Base-by-base conservation (phyloP, 2,113 vertebrate species). In the Xiphorhynchus elegans region DNA sequence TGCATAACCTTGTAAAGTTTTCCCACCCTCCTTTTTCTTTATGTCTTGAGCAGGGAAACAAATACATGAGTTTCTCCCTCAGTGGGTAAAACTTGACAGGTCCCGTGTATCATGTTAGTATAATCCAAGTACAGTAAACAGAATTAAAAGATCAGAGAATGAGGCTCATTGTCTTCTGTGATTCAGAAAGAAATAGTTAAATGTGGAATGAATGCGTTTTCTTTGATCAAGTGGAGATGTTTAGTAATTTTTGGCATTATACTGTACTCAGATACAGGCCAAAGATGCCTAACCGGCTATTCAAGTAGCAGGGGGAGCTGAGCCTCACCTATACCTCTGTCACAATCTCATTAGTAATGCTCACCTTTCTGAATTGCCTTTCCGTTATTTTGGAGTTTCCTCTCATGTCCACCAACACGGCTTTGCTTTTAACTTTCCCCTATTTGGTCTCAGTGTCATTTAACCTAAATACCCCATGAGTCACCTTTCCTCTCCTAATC, bases 341-440 rank as follows among this genome's bases (percentile, higher is more conserved):
- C 37, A 91, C 58, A 76, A 66, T 58, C 49, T 39, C 39, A 33
- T 68, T 84, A 73, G 68, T 62, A 78, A 72, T 17, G 18, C 29
- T 89, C 46, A 64, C n/a, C 46, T 89, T 94, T 91, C 62, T 74
- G 55, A 90, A 77, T 13, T 72, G 75, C 50, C 60, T 76, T 73
- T 62, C 49, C 35, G n/a, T 91, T 91, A 63, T 80, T 96, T 83
- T 80, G 53, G 62, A 50, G 69, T 93, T 85, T 91, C 50, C 63
- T 76, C 24, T 58, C 35, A 18, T 6, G 6, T 70, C 75, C 18
- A 33, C 52, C 42, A 39, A 73, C 21, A 20, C 4, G 4, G 29
- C 39, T 96, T 80, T 90, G 28, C 62, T 74, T 59, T 63, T 83
- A 58, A 56, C 50, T 63, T 89, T 91, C 9, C 24, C 37, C 29